These are phyloP conservation scores for Drosophila cracens DNA, from an alignment of 2,888 invertebrate genomes.

Conservation along the genomic window DNA sequence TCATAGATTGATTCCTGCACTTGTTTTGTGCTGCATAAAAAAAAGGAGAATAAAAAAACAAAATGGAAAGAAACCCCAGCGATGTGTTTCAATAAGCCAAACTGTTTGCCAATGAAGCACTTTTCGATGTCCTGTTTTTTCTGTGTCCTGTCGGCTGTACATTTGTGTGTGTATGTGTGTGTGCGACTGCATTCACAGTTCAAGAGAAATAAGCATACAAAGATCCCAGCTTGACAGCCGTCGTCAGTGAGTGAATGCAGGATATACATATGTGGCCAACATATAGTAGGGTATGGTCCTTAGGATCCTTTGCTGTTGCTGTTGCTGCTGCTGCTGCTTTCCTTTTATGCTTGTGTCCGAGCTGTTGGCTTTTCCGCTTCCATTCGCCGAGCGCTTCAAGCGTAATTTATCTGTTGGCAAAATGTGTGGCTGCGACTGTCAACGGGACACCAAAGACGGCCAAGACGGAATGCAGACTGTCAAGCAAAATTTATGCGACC, in stretches of 20 bases:
- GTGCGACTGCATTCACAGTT: slow-evolving; percentile 51
- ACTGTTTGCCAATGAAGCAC: slow-evolving; percentile 3
- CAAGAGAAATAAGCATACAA: slow-evolving; percentile 70
- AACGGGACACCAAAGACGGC: slow-evolving; percentile 26
- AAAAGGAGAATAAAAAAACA: neutral
- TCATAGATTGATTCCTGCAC: neutral
- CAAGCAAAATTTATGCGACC: slow-evolving; percentile 70
- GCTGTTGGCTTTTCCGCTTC: slow-evolving; percentile 72
- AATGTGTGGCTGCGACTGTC: slow-evolving; percentile 60
- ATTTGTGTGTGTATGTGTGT: slow-evolving; percentile 36
- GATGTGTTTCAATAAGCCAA: neutral
- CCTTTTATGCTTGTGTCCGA: slow-evolving; percentile 40
- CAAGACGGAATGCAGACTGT: slow-evolving; percentile 9
- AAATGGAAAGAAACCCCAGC: neutral
- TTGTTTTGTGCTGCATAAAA: neutral
- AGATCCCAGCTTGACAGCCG: slow-evolving; percentile 50
- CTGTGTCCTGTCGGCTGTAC: slow-evolving; percentile 12
- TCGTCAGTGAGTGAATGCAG: slow-evolving; percentile 6
- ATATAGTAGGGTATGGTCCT: slow-evolving; percentile 12
- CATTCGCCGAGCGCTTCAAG: slow-evolving; percentile 60
- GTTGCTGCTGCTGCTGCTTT: slow-evolving; percentile 7
- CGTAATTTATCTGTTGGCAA: slow-evolving; percentile 74
- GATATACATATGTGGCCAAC: neutral
- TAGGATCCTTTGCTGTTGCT: slow-evolving; percentile 1
- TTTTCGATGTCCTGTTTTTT: slow-evolving; percentile 2